Percentiles rank a stretch among this genome's conserved stretches.
These are phyloP conservation scores for Baronia brevicornis DNA, from an alignment of 2,888 invertebrate species.

Conservation along the genomic window DNA sequence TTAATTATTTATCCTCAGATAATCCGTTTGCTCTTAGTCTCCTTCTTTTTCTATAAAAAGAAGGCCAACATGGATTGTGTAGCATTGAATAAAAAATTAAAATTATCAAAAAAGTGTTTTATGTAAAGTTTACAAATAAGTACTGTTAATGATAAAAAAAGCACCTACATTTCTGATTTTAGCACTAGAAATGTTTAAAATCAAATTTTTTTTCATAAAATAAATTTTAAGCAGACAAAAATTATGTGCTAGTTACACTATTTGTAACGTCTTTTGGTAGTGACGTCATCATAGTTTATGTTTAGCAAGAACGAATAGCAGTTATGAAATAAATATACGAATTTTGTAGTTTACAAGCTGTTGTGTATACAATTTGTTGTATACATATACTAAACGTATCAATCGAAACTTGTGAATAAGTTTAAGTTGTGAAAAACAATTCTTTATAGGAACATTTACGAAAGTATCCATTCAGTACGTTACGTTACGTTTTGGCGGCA, in stretches of 20 bases:
- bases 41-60: too few species aligned
- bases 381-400: constrained; percentile 17
- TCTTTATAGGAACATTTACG: constrained; percentile 7
- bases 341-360: constrained; percentile 33
- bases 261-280: constrained; percentile 35
- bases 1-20: too few species aligned
- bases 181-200: too few species aligned
- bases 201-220: too few species aligned
- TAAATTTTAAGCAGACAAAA: neutral
- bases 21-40: too few species aligned
- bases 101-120: too few species aligned
- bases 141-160: too few species aligned
- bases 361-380: constrained; percentile 33
- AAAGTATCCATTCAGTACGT: constrained; percentile 26
- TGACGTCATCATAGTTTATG: constrained; percentile 70
- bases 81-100: too few species aligned
- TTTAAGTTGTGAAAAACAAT: neutral
- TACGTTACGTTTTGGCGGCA: constrained; percentile 69
- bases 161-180: too few species aligned
- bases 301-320: constrained; percentile 37
- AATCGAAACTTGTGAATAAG: constrained; percentile 1
- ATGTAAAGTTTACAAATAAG: too few species aligned
- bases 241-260: constrained; percentile 3
- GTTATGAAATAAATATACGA: constrained; percentile 56
- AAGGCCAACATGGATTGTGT: too few species aligned